These are phyloP conservation scores for Astreopora myriophthalma DNA, from an alignment of 64 coral and sea anemone genomes.

Conservation along the genomic window DNA sequence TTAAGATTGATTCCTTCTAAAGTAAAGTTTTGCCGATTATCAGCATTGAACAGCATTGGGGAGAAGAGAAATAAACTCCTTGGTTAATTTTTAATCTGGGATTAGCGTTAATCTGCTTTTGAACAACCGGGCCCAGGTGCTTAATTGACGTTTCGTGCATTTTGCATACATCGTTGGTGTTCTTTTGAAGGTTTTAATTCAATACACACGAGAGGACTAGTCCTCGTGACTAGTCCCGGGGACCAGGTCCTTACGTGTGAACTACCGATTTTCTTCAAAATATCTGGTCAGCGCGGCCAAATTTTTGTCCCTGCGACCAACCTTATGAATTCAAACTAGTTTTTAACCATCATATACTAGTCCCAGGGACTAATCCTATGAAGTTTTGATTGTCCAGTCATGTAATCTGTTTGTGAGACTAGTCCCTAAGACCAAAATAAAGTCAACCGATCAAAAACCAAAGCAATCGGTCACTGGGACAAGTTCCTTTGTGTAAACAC, in stretches of 20 bases:
- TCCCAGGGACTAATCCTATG: conserved; percentile 10
- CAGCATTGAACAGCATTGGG: background rate
- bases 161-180: conserved; percentile 8
- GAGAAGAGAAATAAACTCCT: background rate
- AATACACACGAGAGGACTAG: background rate
- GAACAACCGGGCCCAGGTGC: background rate
- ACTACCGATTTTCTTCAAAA: background rate
- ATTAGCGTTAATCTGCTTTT: background rate
- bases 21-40: background rate
- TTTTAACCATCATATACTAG: background rate
- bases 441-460: conserved; percentile 6
- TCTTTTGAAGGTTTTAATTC: conserved; percentile 26
- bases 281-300: background rate
- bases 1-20: too few species aligned
- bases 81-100: background rate
- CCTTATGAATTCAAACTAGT: conserved; percentile 1
- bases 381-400: conserved; percentile 15
- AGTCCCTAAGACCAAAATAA: conserved; percentile 8
- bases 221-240: background rate
- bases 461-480: conserved; percentile 19
- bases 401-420: background rate
- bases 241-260: background rate
- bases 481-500: conserved; percentile 17
- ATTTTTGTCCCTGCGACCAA: background rate
- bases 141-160: conserved; percentile 45